Evolutionary conservation across 2,888 invertebrate species (phyloP), one percentile per base, ranked within the genome.

Genomic region (Theretra japonica): DNA sequence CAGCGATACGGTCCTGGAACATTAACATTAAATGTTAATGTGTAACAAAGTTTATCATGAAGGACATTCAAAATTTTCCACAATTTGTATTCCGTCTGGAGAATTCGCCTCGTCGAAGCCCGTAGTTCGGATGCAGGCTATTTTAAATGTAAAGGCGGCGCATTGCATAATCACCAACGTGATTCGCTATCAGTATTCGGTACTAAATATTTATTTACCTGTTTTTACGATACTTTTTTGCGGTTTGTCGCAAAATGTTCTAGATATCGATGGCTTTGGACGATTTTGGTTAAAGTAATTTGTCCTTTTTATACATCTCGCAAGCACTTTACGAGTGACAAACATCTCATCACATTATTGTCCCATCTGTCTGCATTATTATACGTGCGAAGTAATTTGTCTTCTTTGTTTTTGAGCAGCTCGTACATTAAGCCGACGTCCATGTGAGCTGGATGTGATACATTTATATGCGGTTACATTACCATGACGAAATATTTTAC

Each of bases 111-210:
- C 86, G 83, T 86, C 86, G 86, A 82, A 85, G 87, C 87, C 86
- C 88, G 87, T 91, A 90, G 88, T 91, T 89, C 89, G 86, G 88
- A 90, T 92, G 93, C 92, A 93, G 88, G 88, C 86, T 91, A 90
- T 91, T 93, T 91, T 90, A 91, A 91, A 94, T 93, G 90, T 90
- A 91, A 91, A 92, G 89, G 88, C 88, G 87, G 87, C 86, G 88
- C 88, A 89, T 92, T 92, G 92, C 92, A 93, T 93, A 93, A 94
- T 94, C 90, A 90, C 89, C 90, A 87, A 89, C 90, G 88, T 91
- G 91, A 91, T 92, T 90, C 90, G 83, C 88, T 90, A 90, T 92
- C 91, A 90, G 88, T 88, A 91, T 90, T 92, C 90, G 82, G 83
- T 89, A 89, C 85, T 90, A 91, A 91, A 93, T 91, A 92, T 93